phyloP scores from a whole-genome alignment of 2,888 invertebrate species.

The Anodontia alba region DNA sequence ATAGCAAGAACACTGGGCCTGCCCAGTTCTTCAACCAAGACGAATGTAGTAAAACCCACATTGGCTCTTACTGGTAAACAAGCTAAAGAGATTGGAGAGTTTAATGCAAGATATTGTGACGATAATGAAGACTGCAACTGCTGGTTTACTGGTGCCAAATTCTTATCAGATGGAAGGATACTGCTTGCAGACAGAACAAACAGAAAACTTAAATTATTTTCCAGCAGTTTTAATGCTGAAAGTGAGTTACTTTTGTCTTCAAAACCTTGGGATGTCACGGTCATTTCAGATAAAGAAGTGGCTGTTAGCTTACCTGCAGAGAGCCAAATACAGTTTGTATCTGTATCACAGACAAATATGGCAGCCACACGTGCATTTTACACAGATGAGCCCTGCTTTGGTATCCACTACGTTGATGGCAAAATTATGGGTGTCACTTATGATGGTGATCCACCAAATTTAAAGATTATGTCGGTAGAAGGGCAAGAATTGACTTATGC shows the following conservation, averaged over 20 bases:
- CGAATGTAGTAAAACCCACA: conserved; percentile 59
- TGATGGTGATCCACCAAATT: conserved; percentile 66
- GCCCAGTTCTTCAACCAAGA: conserved; percentile 23
- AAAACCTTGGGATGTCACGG: conserved; percentile 67
- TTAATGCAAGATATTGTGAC: conserved; percentile 53
- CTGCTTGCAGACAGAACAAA: conserved; percentile 65
- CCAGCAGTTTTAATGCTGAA: conserved; percentile 49
- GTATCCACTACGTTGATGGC: conserved; percentile 52
- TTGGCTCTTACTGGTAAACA: conserved; percentile 50
- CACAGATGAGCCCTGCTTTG: conserved; percentile 66
- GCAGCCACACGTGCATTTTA: conserved; percentile 45
- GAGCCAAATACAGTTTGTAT: conserved; percentile 56
- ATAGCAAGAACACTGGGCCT: conserved; percentile 37
- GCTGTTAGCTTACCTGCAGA: conserved; percentile 68
- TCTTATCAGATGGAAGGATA: conserved; percentile 62
- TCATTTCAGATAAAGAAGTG: conserved; percentile 58
- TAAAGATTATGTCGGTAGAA: conserved; percentile 57
- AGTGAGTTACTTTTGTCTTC: conserved; percentile 51
- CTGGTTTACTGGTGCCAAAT: conserved; percentile 68
- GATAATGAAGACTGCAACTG: conserved; percentile 52
- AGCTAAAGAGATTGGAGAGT: conserved; percentile 56
- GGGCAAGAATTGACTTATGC: conserved; percentile 65
- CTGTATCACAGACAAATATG: conserved; percentile 34
- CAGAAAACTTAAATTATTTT: conserved; percentile 65
- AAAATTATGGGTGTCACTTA: conserved; percentile 61